Conservation (phyloP, 1,140 invertebrate genomes). For the Musca vetustissima region DNA sequence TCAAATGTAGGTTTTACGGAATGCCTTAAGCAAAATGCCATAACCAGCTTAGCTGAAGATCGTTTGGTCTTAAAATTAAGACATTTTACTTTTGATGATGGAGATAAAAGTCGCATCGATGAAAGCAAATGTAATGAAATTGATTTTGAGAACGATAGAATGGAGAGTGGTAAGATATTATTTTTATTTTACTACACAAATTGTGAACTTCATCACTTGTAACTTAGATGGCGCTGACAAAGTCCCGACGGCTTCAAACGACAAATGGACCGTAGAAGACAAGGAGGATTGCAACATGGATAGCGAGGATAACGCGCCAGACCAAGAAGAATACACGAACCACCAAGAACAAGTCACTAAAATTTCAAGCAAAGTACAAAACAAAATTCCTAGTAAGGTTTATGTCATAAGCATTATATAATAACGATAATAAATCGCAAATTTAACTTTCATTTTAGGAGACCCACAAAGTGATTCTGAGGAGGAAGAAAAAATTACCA, state of each 20-base stretch:
- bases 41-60: slow-evolving; percentile 28
- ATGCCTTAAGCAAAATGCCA: slow-evolving; percentile 27
- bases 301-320: neutral
- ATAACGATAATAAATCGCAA: neutral
- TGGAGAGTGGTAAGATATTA: neutral
- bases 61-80: slow-evolving; percentile 28
- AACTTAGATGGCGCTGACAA: too few species aligned
- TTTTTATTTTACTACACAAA: too few species aligned
- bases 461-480: slow-evolving; percentile 28
- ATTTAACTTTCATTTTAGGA: slow-evolving; percentile 22
- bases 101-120: too few species aligned
- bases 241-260: too few species aligned
- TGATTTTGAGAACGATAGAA: neutral
- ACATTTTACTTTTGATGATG: slow-evolving; percentile 29
- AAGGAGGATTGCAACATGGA: neutral
- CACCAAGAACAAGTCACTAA: too few species aligned
- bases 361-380: too few species aligned
- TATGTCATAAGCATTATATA: neutral
- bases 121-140: neutral
- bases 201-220: too few species aligned
- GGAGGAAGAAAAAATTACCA: slow-evolving; percentile 28
- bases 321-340: neutral
- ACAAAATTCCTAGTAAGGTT: neutral
- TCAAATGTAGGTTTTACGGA: slow-evolving; percentile 55
- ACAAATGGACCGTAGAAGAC: neutral